Base-by-base conservation (phyloP, 2,888 invertebrate genomes). In the Polydrusus cervinus region DNA sequence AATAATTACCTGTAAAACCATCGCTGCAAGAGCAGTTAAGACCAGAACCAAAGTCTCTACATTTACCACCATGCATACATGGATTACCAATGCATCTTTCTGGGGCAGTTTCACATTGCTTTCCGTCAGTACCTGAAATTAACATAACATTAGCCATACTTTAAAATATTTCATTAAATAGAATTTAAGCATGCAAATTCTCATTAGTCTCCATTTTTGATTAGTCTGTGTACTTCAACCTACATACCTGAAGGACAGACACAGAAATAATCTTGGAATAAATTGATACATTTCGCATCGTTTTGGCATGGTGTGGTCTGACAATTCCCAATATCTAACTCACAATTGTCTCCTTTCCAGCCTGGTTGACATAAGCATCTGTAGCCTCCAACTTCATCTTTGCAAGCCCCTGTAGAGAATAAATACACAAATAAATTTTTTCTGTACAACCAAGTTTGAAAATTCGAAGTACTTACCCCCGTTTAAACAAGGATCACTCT, bases 21-120 rank as follows among this genome's bases (percentile, higher is more conserved):
- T 90, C 90, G 0, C 96, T 93, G 83, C 98, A 98, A 3, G 97
- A 94, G 83, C 98, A 98, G 86, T 98, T 98, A 10, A 98, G 89
- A 1, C 97, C 97, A 0, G 97, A 97, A 7, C 98, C 98, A 83
- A 95, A 98, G 86, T 98, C 98, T 88, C 96, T 96, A 82, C 98
- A 98, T 85, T 94, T 94, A 67, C 98, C 98, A 57, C 95, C 96
- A 83, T 98, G 97, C 95, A 97, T 97, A 85, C 98, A 98, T 5
- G 97, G 97, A 83, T 94, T 94, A 30, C 97, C 97, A 75, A 97
- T 95, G 85, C 97, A 97, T 78, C 98, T 92, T 87, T 98, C 97
- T 3, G 98, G 98, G 0, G 98, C 97, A 0, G 97, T 97, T 88
- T 98, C 97, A 86, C 98, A 98, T 86, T 97, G 95, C 87, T 98